Evolutionary conservation across 2,888 invertebrate species (phyloP).

Genomic region (Meiosimyza decipiens): DNA sequence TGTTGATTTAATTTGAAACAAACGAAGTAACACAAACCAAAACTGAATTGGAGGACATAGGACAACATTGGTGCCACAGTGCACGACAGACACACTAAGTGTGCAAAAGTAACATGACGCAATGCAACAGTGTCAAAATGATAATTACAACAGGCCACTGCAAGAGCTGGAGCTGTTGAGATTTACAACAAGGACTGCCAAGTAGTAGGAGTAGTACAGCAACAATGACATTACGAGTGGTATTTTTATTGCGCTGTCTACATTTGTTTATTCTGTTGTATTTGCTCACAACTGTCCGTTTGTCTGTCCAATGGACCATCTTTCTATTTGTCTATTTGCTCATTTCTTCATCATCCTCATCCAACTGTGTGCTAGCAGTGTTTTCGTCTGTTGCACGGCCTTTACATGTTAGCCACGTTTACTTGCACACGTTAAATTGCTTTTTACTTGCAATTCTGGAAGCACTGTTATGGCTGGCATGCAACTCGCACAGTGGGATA

Average conservation of each 20-base stretch:
- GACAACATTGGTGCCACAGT: neutral
- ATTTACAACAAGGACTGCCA: neutral
- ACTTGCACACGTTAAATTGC: constrained; percentile 25
- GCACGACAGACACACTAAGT: neutral
- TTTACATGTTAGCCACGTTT: constrained; percentile 34
- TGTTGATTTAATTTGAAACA: no score
- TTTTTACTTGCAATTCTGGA: neutral
- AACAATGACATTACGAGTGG: neutral
- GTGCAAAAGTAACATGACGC: neutral
- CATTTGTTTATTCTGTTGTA: constrained; percentile 6
- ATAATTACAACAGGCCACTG: neutral
- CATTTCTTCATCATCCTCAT: constrained; percentile 5
- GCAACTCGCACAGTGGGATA: no score
- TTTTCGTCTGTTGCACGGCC: neutral
- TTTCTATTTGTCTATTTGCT: neutral
- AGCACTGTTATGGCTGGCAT: no score
- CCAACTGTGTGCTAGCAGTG: neutral
- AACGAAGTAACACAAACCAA: no score
- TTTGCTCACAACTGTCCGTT: neutral
- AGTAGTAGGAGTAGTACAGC: neutral
- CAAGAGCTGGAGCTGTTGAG: neutral
- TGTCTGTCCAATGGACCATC: constrained; percentile 1
- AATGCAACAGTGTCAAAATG: constrained; percentile 3
- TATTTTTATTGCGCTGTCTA: constrained; percentile 10
- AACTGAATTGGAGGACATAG: no score